phyloP scores from a whole-genome alignment of 2,797 vertebrate genomes.

The Eidolon dupreanum region DNA sequence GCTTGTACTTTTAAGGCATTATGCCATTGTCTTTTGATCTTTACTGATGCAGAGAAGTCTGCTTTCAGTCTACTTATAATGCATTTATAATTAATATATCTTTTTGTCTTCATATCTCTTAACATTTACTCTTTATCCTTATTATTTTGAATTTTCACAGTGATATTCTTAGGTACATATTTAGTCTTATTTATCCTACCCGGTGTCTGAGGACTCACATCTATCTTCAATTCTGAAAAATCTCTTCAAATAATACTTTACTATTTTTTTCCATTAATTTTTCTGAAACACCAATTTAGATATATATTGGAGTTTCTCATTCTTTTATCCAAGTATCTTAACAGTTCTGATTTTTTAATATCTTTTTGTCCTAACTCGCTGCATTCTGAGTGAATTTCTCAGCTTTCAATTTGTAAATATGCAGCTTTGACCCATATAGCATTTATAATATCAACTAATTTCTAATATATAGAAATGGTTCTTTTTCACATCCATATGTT shows the following conservation, averaged over 20 bases:
- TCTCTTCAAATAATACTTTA: conserved; percentile 4
- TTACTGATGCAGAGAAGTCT: background rate
- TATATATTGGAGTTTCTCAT: background rate
- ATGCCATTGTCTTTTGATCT: background rate
- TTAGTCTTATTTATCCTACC: background rate
- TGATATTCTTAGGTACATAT: background rate
- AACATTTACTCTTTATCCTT: background rate
- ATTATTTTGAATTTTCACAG: background rate
- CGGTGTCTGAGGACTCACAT: background rate
- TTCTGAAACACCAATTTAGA: background rate
- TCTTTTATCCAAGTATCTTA: background rate
- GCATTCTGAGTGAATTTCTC: background rate
- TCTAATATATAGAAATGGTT: background rate
- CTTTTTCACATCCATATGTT: background rate
- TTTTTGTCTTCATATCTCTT: background rate
- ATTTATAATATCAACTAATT: background rate
- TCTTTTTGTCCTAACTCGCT: background rate
- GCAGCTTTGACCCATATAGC: background rate
- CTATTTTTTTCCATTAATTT: background rate
- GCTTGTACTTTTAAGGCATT: background rate
- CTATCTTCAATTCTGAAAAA: background rate
- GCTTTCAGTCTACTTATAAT: background rate
- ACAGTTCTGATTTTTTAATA: background rate
- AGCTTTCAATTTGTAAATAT: background rate
- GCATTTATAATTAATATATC: background rate